Conservation (phyloP, 2,113 vertebrate species). For the Tretioscincus oriximinensis region DNA sequence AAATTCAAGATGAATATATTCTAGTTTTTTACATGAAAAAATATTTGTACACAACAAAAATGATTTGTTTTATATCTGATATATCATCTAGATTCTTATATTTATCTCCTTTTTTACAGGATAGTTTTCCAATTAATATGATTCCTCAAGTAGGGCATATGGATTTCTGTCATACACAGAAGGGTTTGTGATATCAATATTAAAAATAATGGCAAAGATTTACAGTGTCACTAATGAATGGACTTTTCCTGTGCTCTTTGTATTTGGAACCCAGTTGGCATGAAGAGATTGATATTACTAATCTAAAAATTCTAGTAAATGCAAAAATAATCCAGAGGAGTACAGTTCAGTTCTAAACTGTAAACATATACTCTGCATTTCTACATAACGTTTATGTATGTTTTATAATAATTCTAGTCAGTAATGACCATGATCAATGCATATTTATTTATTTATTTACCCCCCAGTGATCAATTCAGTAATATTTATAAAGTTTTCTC, state of each 20-base stretch:
- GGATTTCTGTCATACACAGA: conserved; percentile 22
- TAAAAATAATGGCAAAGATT: conserved; percentile 43
- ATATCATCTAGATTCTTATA: conserved; percentile 25
- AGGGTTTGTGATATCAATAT: conserved; percentile 7
- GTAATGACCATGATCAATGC: neutral
- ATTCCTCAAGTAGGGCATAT: conserved; percentile 12
- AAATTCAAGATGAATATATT: neutral
- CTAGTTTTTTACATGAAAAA: conserved; percentile 35
- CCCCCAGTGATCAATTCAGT: neutral
- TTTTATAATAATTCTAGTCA: neutral
- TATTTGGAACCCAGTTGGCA: conserved; percentile 41
- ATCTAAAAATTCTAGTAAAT: conserved; percentile 5
- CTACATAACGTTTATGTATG: neutral
- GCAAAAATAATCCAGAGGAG: conserved; percentile 8
- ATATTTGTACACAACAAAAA: conserved; percentile 29
- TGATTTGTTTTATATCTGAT: conserved; percentile 22
- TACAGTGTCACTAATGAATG: conserved; percentile 42
- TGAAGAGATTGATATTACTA: conserved; percentile 16
- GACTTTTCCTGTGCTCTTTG: conserved; percentile 26
- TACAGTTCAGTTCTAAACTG: neutral
- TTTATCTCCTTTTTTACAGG: conserved; percentile 26
- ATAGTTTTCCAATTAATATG: conserved; percentile 52
- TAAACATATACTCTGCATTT: neutral
- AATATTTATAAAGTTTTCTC: neutral
- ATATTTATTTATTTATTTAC: conserved; percentile 25